Evolutionary conservation across 2,797 vertebrate genomes (phyloP), one percentile per base, ranked within the genome.

Genomic region (Cephalopachus bancanus): DNA sequence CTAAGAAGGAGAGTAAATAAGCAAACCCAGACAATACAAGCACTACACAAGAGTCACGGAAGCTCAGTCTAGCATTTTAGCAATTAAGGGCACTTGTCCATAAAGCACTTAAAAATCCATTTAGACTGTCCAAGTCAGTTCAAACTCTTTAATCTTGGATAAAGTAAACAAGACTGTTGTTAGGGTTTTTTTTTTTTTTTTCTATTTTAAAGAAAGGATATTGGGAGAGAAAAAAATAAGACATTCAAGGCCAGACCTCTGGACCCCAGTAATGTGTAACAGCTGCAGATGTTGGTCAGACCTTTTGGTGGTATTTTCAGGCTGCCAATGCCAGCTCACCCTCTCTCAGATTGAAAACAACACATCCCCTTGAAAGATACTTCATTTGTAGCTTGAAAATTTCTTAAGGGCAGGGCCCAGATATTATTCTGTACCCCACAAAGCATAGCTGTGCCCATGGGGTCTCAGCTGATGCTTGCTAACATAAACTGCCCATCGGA

Each of bases 131-230:
- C 93, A 57, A 90, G 91, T 76, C 65, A 10, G 86, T 93, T 93
- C 94, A 74, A 90, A 71, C 28, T 91, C 93, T 95, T 97, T 97
- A 89, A 97, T 97, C 95, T 95, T 96, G 53, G 64, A 84, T 94
- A 96, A 83, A 95, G 90, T 94, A 97, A 98, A 97, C 97, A 97
- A 90, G 93, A 55, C 90, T 97, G 92, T 91, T 96, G 81, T 93
- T 83, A 94, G 93, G 80, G 57, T 9, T 12, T 60, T 78, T 59
- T 59, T 7, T 37, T 26, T 71, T 91, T 81, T 24, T 74, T 69
- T 10, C 94, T 89, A 93, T 97, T 96, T 97, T 97, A 96, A 97
- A 97, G 72, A 49, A 87, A 93, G 78, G 79, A 74, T 96, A 94
- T 79, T 86, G 86, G 22, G 81, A 93, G 76, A 87, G 71, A 30